These are phyloP conservation scores for Argynnis bischoffii DNA, from an alignment of 2,888 invertebrate species.

Conservation along the genomic window DNA sequence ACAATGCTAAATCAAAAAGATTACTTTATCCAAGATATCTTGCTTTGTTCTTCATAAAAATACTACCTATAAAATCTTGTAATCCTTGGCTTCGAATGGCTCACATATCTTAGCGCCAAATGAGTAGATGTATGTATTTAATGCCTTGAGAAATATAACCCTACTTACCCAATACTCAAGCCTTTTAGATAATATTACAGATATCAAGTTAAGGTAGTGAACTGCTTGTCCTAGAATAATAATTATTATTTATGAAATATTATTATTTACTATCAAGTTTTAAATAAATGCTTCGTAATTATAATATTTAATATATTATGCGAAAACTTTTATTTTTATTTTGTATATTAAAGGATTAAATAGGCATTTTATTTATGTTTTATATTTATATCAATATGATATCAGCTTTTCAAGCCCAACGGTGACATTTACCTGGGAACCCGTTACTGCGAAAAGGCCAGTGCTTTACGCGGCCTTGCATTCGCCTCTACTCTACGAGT, in stretches of 20 bases:
- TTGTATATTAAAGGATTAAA: background rate
- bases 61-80: slow-evolving; percentile 27
- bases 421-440: slow-evolving; percentile 51
- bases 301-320: too few species aligned
- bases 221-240: background rate
- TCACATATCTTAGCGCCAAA: slow-evolving; percentile 30
- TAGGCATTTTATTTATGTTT: background rate
- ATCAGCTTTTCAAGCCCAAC: slow-evolving; percentile 19
- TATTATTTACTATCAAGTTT: background rate
- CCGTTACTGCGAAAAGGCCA: slow-evolving; percentile 71
- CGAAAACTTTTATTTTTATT: too few species aligned
- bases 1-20: too few species aligned
- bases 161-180: slow-evolving; percentile 2
- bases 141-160: slow-evolving; percentile 21
- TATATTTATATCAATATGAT: slow-evolving; percentile 9
- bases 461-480: slow-evolving; percentile 62
- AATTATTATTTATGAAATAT: background rate
- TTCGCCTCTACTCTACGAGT: slow-evolving; percentile 58
- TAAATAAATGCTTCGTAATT: too few species aligned
- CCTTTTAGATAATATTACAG: slow-evolving; percentile 14
- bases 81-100: slow-evolving; percentile 37
- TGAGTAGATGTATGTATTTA: slow-evolving; percentile 24
- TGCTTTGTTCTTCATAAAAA: slow-evolving; percentile 25
- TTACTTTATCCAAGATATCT: too few species aligned
- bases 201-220: slow-evolving; percentile 12